Evolutionary conservation across 2,113 vertebrate species (phyloP).

Genomic region (Willisornis vidua): DNA sequence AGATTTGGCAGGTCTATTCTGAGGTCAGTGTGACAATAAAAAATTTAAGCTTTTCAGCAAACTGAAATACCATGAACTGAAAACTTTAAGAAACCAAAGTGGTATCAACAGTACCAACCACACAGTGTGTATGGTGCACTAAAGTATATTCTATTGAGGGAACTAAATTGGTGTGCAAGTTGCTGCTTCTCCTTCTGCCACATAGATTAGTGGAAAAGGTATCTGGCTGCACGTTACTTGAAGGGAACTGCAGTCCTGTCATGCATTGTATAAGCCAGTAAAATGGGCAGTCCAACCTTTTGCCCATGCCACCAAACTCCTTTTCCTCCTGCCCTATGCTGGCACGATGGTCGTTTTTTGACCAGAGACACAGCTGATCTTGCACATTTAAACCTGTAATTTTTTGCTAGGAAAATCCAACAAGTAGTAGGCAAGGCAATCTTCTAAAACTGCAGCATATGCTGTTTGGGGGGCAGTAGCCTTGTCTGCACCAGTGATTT

Average conservation of each 20-base stretch:
- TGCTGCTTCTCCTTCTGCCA: background rate
- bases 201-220: background rate
- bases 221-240: accelerated
- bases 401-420: background rate
- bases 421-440: background rate
- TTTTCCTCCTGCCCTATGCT: background rate
- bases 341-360: background rate
- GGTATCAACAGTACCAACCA: background rate
- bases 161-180: background rate
- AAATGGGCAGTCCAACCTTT: background rate
- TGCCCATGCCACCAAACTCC: accelerated
- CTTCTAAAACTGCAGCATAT: background rate
- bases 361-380: background rate
- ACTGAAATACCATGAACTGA: background rate
- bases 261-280: background rate
- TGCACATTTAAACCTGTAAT: background rate
- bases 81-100: background rate
- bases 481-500: background rate
- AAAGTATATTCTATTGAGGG: background rate
- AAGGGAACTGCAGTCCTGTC: background rate
- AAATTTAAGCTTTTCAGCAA: background rate
- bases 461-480: background rate
- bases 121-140: background rate
- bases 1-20: slow-evolving; percentile 40
- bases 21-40: slow-evolving; percentile 26